Evolutionary conservation across 2,797 vertebrate species (phyloP), one percentile per base, ranked within the genome.

Genomic region (Falco columbarius): DNA sequence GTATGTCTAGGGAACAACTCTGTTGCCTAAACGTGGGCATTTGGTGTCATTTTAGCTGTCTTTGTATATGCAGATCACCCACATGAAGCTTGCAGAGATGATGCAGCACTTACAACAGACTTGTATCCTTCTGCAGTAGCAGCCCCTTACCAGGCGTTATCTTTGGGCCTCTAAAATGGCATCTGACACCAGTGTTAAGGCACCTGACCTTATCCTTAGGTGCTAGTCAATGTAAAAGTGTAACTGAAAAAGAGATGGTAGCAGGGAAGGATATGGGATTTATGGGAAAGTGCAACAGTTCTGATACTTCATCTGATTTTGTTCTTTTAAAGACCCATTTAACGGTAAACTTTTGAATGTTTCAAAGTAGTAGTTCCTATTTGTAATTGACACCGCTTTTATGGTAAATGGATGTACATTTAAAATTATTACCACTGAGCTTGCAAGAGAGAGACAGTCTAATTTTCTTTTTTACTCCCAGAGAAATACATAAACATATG

Each of bases 401-500:
- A 58, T 88, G 22, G 38, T 83, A 55, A 55, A 30, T 65, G 84
- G 65, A 88, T 82, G 49, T 7, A 8, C 49, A 26, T 83, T 91
- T 72, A 86, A 84, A 86, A 92, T 73, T 40, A 95, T 74, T 62
- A 79, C 47, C 34, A 82, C 66, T 51, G 42, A 91, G 17, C 13
- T 73, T 93, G 34, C 18, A 79, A 61, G 55, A 81, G 65, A 65
- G 29, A 62, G 16, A 47, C 30, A 49, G 40, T 63, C 38, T 72
- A 47, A 40, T 91, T 70, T 83, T 90, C 10, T 95, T 95, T 76
- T 82, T 91, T 10, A n/a, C n/a, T 93, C 82, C 72, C 61, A 74
- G 56, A 83, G 13, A 82, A 68, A 59, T 84, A 49, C 7, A 70
- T 66, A 54, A 89, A 22, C 30, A 24, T 63, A 23, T 73, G 29